phyloP scores from a whole-genome alignment of 2,113 vertebrate species.

The Dromaius novaehollandiae region DNA sequence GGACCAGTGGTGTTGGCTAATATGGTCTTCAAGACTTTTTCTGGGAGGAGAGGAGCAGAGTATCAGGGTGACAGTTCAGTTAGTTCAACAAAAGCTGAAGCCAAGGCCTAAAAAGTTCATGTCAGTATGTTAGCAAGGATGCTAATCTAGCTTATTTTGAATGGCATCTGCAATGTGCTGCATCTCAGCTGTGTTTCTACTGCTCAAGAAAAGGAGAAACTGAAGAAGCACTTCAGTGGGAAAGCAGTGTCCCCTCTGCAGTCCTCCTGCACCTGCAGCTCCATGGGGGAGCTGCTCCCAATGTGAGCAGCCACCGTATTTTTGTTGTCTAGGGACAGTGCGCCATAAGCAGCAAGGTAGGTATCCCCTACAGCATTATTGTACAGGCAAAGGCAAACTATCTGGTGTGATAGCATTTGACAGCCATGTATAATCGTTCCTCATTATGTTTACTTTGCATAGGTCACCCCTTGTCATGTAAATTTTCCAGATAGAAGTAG shows the following conservation, averaged over 20 bases:
- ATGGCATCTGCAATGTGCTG: not conserved
- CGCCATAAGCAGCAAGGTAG: not conserved
- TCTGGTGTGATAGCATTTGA: not conserved
- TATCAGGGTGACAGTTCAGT: not conserved
- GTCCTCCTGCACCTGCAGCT: not conserved
- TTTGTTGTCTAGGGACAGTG: not conserved
- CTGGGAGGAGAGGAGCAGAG: not conserved
- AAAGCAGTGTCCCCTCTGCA: not conserved
- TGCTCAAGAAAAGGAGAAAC: not conserved
- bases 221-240: not conserved
- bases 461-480: not conserved
- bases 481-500: not conserved
- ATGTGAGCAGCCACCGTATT: not conserved
- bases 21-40: not conserved
- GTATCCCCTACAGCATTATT: rapidly evolving
- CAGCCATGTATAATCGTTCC: not conserved
- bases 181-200: not conserved
- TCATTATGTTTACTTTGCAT: not conserved
- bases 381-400: not conserved
- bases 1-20: not conserved
- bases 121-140: not conserved
- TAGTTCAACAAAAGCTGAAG: not conserved
- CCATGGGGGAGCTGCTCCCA: not conserved
- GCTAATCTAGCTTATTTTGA: not conserved
- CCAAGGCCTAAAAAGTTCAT: not conserved